A percentile compares a stretch with the other conserved stretches of the same genome.
phyloP scores from a whole-genome alignment of 2,797 vertebrate species.

The Aeoliscus strigatus region DNA sequence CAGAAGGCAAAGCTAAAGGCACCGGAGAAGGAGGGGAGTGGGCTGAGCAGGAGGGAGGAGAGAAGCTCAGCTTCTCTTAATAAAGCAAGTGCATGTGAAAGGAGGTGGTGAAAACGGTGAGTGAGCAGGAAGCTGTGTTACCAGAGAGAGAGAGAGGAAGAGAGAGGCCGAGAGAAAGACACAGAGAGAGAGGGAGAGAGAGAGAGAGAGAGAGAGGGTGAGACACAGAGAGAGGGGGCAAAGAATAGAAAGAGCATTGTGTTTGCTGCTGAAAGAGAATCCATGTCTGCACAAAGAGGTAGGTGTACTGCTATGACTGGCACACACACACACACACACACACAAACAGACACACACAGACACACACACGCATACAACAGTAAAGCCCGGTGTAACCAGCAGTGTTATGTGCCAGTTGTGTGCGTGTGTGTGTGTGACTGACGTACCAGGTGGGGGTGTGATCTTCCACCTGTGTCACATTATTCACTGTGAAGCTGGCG shows the following conservation, averaged over 20 bases:
- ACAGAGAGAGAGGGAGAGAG: constrained; percentile 16
- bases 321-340: too few relatives aligned
- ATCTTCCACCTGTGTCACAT: constrained; percentile 26
- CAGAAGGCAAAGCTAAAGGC: constrained; percentile 25
- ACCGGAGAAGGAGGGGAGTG: constrained; percentile 45
- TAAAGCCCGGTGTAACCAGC: constrained; percentile 25
- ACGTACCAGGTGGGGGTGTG: constrained; percentile 43
- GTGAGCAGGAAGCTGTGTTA: constrained; percentile 47
- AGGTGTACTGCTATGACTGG: constrained; percentile 62
- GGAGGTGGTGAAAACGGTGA: constrained; percentile 55
- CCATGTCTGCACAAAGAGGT: constrained; percentile 80
- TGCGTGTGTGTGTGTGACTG: too few relatives aligned
- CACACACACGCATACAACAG: constrained; percentile 25
- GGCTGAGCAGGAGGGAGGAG: constrained; percentile 58
- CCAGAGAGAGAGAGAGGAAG: constrained; percentile 35
- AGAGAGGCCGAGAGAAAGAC: constrained; percentile 10
- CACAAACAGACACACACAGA: too few relatives aligned
- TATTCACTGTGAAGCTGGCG: too few relatives aligned
- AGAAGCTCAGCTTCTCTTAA: constrained; percentile 52
- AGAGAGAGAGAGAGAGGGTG: constrained; percentile 20
- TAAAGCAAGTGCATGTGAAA: constrained; percentile 65
- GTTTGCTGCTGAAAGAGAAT: constrained; percentile 60
- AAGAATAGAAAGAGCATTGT: constrained; percentile 71
- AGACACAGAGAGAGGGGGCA: constrained; percentile 27
- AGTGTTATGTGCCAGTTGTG: constrained; percentile 19